phyloP scores from a whole-genome alignment of 2,113 vertebrate genomes.

The Istiophorus platypterus region DNA sequence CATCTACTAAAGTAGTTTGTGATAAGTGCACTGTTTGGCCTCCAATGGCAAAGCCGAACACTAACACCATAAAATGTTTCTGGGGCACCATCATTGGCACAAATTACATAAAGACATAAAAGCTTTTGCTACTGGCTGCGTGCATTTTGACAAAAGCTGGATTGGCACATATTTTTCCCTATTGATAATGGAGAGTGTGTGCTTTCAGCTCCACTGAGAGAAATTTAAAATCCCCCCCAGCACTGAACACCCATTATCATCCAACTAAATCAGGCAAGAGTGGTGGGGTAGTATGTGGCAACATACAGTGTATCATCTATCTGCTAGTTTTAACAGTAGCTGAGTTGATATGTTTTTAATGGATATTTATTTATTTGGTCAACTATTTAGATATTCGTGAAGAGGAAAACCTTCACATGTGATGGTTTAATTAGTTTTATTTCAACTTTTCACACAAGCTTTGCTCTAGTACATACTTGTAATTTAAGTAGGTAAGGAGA shows the following conservation, averaged over 20 bases:
- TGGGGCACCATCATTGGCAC: conserved; percentile 42
- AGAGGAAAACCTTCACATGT: background rate
- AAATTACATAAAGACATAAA: conserved; percentile 70
- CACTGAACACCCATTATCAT: conserved; percentile 11
- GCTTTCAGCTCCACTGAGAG: conserved; percentile 46
- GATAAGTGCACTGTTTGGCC: conserved; percentile 28
- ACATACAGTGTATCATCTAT: conserved; percentile 33
- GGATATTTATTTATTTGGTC: conserved; percentile 6
- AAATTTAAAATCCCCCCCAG: conserved; percentile 23
- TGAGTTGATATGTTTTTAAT: conserved; percentile 39
- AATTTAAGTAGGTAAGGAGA: background rate
- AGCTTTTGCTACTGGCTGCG: conserved; percentile 53
- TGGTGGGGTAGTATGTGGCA: background rate
- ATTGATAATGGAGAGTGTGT: conserved; percentile 60
- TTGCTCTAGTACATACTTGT: conserved; percentile 1
- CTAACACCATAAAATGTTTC: conserved; percentile 41
- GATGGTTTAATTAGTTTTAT: conserved; percentile 7
- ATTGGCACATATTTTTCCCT: conserved; percentile 51
- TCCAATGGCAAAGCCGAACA: conserved; percentile 28
- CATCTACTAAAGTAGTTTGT: conserved; percentile 43
- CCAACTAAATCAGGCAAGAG: conserved; percentile 13
- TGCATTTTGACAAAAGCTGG: conserved; percentile 60
- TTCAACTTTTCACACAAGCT: background rate
- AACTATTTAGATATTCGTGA: background rate
- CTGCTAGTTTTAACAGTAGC: conserved; percentile 40